phyloP scores from a whole-genome alignment of 30 jellyfish, hydroid and myxozoan species.

The Aurelia sp. region DNA sequence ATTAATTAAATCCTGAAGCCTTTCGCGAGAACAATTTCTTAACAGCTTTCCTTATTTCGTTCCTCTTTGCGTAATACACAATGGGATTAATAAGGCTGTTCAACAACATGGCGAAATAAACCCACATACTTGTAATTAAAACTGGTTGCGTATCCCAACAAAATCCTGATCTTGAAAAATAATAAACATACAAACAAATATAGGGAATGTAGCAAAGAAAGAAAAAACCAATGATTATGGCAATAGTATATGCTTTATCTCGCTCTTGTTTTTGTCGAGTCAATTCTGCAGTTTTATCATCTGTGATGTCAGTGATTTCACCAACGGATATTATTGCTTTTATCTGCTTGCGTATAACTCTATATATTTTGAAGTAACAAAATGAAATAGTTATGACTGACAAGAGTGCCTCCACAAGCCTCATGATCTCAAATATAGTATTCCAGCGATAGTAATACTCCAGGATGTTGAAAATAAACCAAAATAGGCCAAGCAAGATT shows the following conservation, averaged over 20 bases:
- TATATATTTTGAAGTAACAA: constrained; percentile 11
- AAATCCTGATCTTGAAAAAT: not conserved
- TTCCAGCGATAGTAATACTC: not conserved
- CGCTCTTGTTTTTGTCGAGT: constrained; percentile 7
- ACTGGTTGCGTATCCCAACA: not conserved
- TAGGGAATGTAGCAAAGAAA: constrained; percentile 18
- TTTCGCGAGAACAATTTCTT: not conserved
- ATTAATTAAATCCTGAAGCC: too few relatives aligned
- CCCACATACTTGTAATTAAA: constrained; percentile 9
- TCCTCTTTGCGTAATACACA: constrained; percentile 18
- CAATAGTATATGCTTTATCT: constrained; percentile 17
- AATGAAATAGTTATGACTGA: not conserved
- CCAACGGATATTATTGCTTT: constrained; percentile 1
- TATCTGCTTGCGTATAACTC: constrained; percentile 14
- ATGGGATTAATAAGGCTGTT: constrained; percentile 23
- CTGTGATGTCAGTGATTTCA: not conserved
- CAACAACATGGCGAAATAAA: not conserved
- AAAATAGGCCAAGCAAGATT: not conserved
- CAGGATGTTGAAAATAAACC: not conserved
- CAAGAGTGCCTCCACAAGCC: not conserved
- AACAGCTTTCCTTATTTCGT: constrained; percentile 25
- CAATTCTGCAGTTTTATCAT: not conserved
- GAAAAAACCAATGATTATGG: constrained; percentile 7
- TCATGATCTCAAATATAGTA: not conserved
- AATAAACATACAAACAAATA: not conserved